Evolutionary conservation across 2,888 invertebrate species (phyloP).

Genomic region (Resseliella maxima): DNA sequence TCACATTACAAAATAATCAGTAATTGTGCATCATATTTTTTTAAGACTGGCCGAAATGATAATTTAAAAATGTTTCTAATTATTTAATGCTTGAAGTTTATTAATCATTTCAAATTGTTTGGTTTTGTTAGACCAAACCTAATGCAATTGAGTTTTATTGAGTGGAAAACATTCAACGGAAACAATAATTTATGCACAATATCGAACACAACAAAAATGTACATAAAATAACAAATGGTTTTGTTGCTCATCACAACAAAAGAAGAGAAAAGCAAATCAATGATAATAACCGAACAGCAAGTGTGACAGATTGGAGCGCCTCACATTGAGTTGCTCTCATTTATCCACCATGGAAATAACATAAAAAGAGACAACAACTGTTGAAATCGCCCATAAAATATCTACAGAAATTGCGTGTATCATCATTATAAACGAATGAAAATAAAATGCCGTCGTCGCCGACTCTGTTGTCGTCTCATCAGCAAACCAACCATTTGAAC

Average conservation of each 20-base stretch:
- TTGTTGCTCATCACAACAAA: slow-evolving; percentile 1
- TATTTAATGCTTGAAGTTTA: slow-evolving; percentile 5
- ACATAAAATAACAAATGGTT: slow-evolving; percentile 13
- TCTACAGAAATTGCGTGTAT: slow-evolving; percentile 16
- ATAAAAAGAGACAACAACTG: slow-evolving; percentile 30
- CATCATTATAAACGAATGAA: slow-evolving; percentile 55
- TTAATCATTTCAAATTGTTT: neutral
- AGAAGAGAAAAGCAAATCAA: neutral
- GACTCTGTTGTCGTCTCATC: neutral
- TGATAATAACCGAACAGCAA: slow-evolving; percentile 7
- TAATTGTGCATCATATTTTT: no score
- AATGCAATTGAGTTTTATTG: slow-evolving; percentile 20
- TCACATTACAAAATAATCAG: no score
- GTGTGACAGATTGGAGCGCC: slow-evolving; percentile 49
- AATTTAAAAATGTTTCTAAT: neutral
- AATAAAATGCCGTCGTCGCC: slow-evolving; percentile 44
- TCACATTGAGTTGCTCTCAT: neutral
- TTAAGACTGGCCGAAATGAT: neutral
- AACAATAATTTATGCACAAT: slow-evolving; percentile 48
- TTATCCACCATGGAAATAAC: neutral
- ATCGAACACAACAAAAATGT: slow-evolving; percentile 9
- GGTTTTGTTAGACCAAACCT: neutral
- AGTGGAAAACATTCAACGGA: slow-evolving; percentile 19
- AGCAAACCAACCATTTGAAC: neutral
- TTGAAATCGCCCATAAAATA: slow-evolving; percentile 46